Base-by-base conservation (phyloP, 2,797 vertebrate genomes). In the Periparus ater region DNA sequence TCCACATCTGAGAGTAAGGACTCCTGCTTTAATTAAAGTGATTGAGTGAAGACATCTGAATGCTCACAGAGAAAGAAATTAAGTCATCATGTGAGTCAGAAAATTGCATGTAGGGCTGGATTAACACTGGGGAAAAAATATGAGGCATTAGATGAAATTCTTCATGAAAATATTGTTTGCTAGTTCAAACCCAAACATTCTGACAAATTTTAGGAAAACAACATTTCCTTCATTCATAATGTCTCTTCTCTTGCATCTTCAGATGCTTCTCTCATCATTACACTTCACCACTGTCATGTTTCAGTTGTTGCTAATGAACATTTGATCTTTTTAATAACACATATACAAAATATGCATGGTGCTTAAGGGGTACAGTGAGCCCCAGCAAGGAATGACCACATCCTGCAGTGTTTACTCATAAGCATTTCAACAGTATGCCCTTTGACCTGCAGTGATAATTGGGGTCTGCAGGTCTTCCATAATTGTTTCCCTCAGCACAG, bases 11-110 rank as follows among this genome's bases (percentile, higher is more conserved):
- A 96, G 40, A 25, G 66, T 45, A 84, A 86, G 44, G 53, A 66
- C 26, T 86, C 55, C 63, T 89, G 79, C 70, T 92, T 83, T 95
- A 95, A 96, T 95, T 85, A 81, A 85, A 81, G 55, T 72, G 68
- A 93, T 82, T 8, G 7, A 94, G 42, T 62, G 68, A 95, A 94
- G 83, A 76, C 29, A 27, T 86, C 62, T 72, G 79, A 89, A 80
- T 55, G 66, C 15, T 91, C 51, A 55, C 32, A 75, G 66, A 85
- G 57, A 5, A 14, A 86, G 60, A 95, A 89, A 93, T 94, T 75
- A 95, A 94, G 74, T 86, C 91, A 90, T 73, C 76, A 44, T 21
- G 23, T 66, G 62, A 86, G 66, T 88, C 90, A 94, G 83, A 88
- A 94, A 84, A 71, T 40, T 11, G 8, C 65, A 70, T 21, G 21